A percentile compares a stretch with the other conserved stretches of the same genome.
Conservation (phyloP, 1,140 invertebrate genomes). For the Brachionus rotundiformis region DNA sequence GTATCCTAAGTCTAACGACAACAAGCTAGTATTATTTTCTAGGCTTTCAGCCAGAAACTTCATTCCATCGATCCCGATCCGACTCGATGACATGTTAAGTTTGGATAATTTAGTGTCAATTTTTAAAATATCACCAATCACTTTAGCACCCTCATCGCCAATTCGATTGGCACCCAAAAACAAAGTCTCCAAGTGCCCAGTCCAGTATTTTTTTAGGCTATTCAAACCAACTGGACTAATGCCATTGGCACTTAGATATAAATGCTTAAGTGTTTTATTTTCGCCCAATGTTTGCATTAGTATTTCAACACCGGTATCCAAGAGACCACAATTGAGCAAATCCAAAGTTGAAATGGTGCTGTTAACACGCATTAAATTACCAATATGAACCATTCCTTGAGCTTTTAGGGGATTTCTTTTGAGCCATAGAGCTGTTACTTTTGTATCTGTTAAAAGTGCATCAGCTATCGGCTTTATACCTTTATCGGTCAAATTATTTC, state of each 20-base stretch:
- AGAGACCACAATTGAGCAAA: slow-evolving; percentile 46
- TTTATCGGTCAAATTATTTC: slow-evolving; percentile 37
- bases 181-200: slow-evolving; percentile 24
- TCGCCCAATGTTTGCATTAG: slow-evolving; percentile 8
- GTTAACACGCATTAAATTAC: background rate
- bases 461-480: slow-evolving; percentile 17
- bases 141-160: slow-evolving; percentile 31
- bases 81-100: slow-evolving; percentile 18
- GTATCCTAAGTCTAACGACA: slow-evolving; percentile 35
- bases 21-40: background rate
- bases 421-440: slow-evolving; percentile 45
- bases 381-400: slow-evolving; percentile 21
- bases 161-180: slow-evolving; percentile 38
- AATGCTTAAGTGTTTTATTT: slow-evolving; percentile 51
- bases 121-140: slow-evolving; percentile 8
- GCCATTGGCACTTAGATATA: slow-evolving; percentile 44
- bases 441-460: background rate
- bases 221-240: background rate
- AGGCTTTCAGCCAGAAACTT: slow-evolving; percentile 7
- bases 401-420: slow-evolving; percentile 48
- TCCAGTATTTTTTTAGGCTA: background rate
- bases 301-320: slow-evolving; percentile 22
- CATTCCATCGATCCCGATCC: slow-evolving; percentile 23
- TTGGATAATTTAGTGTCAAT: background rate
- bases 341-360: slow-evolving; percentile 22